A percentile compares a stretch with the other conserved stretches of the same genome.
phyloP scores from a whole-genome alignment of 2,113 vertebrate genomes.

The Zosterops lateralis region DNA sequence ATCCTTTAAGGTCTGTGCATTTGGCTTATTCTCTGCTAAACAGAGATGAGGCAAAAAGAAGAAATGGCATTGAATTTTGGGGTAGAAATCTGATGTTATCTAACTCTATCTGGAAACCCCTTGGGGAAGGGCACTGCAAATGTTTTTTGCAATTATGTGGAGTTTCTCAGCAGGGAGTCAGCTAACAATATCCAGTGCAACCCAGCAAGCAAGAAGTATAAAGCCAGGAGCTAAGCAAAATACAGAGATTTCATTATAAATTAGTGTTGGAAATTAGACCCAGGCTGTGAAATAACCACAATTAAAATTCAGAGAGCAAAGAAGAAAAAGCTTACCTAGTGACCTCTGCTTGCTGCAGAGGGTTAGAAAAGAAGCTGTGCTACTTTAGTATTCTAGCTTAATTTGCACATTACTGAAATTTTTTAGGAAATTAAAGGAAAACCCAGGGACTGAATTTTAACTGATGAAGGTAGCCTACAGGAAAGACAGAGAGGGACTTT shows the following conservation, averaged over 20 bases:
- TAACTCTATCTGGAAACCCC: neutral
- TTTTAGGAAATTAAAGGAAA: neutral
- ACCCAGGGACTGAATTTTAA: neutral
- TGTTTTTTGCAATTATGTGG: neutral
- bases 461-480: neutral
- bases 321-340: constrained; percentile 31
- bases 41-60: neutral
- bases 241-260: constrained; percentile 26
- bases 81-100: neutral
- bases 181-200: constrained; percentile 19
- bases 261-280: constrained; percentile 39
- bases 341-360: constrained; percentile 9
- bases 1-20: neutral
- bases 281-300: constrained; percentile 28
- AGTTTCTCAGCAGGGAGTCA: constrained; percentile 14
- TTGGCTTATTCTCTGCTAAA: neutral
- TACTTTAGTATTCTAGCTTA: constrained; percentile 10
- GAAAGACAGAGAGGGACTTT: neutral
- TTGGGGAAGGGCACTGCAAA: neutral
- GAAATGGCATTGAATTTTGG: neutral
- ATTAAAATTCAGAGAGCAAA: constrained; percentile 52
- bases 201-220: neutral
- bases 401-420: neutral
- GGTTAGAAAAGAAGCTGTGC: constrained; percentile 12
- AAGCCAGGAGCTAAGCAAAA: constrained; percentile 39